Conservation (phyloP, 64 coral and sea anemone species). For the Montipora capricornis region DNA sequence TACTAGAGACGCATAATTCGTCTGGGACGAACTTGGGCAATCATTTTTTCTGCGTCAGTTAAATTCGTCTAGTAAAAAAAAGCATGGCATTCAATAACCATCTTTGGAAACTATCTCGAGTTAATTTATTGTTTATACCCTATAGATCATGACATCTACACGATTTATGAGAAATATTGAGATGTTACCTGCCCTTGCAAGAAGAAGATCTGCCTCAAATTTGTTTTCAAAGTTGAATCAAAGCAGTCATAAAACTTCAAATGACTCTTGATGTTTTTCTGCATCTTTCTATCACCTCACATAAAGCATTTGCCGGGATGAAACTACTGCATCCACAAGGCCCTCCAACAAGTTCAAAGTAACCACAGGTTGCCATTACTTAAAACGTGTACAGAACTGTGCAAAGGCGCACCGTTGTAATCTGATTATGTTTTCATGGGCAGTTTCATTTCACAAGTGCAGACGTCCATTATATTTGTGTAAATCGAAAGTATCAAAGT, state of each 20-base stretch:
- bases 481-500: not conserved
- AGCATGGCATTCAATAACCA: not conserved
- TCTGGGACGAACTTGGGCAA: too few species aligned
- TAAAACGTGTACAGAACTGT: not conserved
- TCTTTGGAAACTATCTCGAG: not conserved
- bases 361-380: constrained; percentile 14
- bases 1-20: not conserved
- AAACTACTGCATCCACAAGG: not conserved
- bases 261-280: not conserved
- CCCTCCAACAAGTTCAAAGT: constrained; percentile 4
- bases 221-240: constrained; percentile 19
- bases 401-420: not conserved
- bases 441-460: not conserved
- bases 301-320: not conserved
- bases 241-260: constrained; percentile 19
- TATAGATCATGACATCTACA: not conserved
- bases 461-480: not conserved
- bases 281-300: not conserved
- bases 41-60: not conserved
- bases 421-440: not conserved
- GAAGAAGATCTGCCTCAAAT: constrained; percentile 21
- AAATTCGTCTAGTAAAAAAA: not conserved
- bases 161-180: constrained; percentile 6
- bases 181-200: constrained; percentile 14
- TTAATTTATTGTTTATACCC: not conserved